Conservation (phyloP, 1,140 invertebrate species). For the Drosophila parabipectinata region DNA sequence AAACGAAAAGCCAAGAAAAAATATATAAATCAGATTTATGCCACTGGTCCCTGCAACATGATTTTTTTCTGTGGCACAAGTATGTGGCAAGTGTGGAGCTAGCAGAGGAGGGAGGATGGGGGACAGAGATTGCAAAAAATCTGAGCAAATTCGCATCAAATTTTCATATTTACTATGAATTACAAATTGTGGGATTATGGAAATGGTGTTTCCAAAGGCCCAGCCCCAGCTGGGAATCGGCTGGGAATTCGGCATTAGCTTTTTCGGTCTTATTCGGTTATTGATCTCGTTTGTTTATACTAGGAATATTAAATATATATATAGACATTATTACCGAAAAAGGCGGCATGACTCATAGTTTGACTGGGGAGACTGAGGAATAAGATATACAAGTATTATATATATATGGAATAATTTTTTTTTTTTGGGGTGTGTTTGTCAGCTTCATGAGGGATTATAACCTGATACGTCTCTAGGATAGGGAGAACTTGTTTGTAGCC, state of each 20-base stretch:
- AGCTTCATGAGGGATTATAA: constrained; percentile 33
- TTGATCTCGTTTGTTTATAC: constrained; percentile 22
- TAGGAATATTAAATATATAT: background rate
- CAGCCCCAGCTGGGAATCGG: constrained; percentile 53
- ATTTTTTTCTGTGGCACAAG: background rate
- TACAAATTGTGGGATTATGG: constrained; percentile 79
- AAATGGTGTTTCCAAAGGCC: constrained; percentile 40
- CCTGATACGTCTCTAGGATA: constrained; percentile 62
- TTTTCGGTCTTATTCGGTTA: constrained; percentile 9
- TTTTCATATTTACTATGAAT: constrained; percentile 70
- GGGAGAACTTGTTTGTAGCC: constrained; percentile 46
- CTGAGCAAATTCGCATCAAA: constrained; percentile 69
- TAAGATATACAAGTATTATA: background rate
- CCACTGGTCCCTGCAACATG: constrained; percentile 14
- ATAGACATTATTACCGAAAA: constrained; percentile 6
- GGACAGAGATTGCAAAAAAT: constrained; percentile 34
- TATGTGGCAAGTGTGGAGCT: background rate
- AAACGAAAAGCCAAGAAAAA: constrained; percentile 10
- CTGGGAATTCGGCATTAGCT: constrained; percentile 6
- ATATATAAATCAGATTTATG: constrained; percentile 65
- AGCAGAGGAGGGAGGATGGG: no score
- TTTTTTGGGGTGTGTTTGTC: background rate
- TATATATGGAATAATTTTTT: no score
- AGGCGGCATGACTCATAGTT: constrained; percentile 26
- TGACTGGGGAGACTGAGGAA: constrained; percentile 13